phyloP scores from a whole-genome alignment of 2,888 invertebrate genomes.

The Acleris literana region DNA sequence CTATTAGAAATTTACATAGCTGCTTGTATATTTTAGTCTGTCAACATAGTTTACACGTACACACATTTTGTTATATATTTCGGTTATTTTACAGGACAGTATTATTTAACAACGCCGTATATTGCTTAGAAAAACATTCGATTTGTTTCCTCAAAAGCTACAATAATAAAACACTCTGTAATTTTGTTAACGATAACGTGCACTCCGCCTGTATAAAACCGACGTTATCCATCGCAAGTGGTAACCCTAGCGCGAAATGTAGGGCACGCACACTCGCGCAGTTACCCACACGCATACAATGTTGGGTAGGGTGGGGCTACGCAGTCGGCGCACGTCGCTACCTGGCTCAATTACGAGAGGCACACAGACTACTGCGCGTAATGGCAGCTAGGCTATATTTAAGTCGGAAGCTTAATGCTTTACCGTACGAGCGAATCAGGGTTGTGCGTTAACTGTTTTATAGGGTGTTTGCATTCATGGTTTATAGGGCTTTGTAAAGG shows the following conservation, averaged over 20 bases:
- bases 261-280: conserved; percentile 67
- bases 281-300: conserved; percentile 47
- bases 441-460: conserved; percentile 51
- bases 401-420: conserved; percentile 53
- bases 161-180: conserved; percentile 6
- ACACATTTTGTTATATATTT: too few species aligned
- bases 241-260: conserved; percentile 51
- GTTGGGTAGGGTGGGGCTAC: conserved; percentile 31
- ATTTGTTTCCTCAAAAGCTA: neutral
- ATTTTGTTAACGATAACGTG: conserved; percentile 45
- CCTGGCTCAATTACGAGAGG: conserved; percentile 56
- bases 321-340: conserved; percentile 43
- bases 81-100: too few species aligned
- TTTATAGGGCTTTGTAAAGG: conserved; percentile 42
- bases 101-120: too few species aligned
- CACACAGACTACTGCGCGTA: conserved; percentile 48
- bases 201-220: conserved; percentile 43
- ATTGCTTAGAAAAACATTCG: neutral
- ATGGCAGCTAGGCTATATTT: conserved; percentile 53
- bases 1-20: conserved; percentile 18
- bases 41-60: too few species aligned
- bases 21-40: conserved; percentile 19
- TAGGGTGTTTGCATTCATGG: conserved; percentile 45
- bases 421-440: conserved; percentile 48
- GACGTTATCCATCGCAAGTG: conserved; percentile 35